These are phyloP conservation scores for Sternotherus odoratus DNA, from an alignment of 2,797 vertebrate genomes.

Conservation along the genomic window DNA sequence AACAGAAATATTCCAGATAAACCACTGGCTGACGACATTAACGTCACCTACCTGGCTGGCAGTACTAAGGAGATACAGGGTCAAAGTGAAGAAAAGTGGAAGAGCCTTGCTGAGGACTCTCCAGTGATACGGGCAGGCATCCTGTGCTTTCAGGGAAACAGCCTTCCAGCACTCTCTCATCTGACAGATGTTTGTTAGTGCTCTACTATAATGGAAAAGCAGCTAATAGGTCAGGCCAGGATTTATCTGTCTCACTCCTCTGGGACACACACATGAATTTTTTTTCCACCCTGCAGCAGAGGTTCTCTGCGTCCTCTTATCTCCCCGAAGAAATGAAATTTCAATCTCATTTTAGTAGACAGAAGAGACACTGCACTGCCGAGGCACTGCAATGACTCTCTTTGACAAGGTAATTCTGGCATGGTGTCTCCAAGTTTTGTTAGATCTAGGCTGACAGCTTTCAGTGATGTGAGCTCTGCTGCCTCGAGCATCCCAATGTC, in stretches of 20 bases:
- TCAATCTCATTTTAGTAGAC: conserved; percentile 20
- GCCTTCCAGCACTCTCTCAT: background rate
- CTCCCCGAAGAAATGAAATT: conserved; percentile 32
- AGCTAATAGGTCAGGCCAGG: background rate
- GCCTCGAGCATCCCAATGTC: background rate
- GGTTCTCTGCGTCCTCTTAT: background rate
- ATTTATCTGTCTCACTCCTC: background rate
- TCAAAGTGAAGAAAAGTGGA: background rate
- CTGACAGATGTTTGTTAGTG: background rate
- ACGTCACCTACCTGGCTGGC: background rate
- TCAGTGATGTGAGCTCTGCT: background rate
- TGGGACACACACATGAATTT: background rate
- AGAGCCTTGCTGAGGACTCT: conserved; percentile 20
- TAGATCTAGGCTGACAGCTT: background rate
- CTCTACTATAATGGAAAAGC: background rate
- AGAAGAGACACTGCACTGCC: background rate
- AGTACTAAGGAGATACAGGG: background rate
- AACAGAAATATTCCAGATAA: background rate
- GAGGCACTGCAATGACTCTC: background rate
- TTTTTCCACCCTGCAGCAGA: background rate
- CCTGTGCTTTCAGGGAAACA: background rate
- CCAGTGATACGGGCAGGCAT: conserved; percentile 43
- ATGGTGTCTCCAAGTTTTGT: background rate
- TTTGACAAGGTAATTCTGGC: conserved; percentile 53
- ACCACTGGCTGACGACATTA: background rate